Percentiles rank a stretch among this genome's conserved stretches.
Evolutionary conservation across 2,888 invertebrate species (phyloP).

Genomic region (Pammene aurita): DNA sequence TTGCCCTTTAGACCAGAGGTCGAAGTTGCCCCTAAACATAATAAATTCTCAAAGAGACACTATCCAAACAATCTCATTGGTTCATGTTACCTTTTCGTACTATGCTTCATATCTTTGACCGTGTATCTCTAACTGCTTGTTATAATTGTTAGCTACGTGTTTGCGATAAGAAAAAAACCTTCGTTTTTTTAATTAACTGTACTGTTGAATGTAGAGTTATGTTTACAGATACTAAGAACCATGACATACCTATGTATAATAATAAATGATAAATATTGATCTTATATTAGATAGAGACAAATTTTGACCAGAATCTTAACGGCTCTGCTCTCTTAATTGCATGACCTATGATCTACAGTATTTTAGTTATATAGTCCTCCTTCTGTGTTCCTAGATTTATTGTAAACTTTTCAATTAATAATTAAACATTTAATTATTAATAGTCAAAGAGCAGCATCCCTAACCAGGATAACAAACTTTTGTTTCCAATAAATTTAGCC

Average conservation of each 20-base stretch:
- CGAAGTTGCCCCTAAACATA: conserved; percentile 25
- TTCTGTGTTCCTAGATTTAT: too few species aligned
- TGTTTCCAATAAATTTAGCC: neutral
- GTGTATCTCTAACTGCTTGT: conserved; percentile 21
- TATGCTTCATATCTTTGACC: conserved; percentile 13
- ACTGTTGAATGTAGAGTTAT: neutral
- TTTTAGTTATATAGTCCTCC: too few species aligned
- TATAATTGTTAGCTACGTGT: conserved; percentile 28
- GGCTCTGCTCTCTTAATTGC: too few species aligned
- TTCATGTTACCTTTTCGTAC: neutral
- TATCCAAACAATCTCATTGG: conserved; percentile 8
- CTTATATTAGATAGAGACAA: too few species aligned
- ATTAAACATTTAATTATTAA: too few species aligned
- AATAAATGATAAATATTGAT: too few species aligned
- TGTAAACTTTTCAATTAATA: too few species aligned
- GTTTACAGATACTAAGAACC: neutral
- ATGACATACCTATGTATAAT: too few species aligned
- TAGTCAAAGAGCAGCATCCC: too few species aligned
- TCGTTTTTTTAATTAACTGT: conserved; percentile 13
- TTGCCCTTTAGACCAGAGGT: conserved; percentile 40
- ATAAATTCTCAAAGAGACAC: conserved; percentile 1
- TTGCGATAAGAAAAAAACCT: conserved; percentile 24
- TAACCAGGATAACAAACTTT: too few species aligned
- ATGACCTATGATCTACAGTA: too few species aligned
- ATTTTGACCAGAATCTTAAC: too few species aligned